Conservation (phyloP, 2,888 invertebrate genomes). For the Ashinkailepas kermadecensis region DNA sequence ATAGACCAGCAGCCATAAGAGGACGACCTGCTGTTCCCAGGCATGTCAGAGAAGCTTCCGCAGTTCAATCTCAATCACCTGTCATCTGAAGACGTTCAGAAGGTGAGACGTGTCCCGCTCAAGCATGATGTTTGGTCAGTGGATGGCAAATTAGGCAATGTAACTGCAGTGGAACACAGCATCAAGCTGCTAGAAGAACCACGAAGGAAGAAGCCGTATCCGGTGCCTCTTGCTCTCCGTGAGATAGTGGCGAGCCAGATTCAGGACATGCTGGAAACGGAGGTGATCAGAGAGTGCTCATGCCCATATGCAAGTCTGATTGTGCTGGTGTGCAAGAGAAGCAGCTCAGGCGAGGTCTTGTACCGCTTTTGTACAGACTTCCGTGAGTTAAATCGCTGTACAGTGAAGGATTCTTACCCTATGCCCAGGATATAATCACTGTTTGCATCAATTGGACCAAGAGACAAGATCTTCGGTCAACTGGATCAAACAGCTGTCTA, state of each 20-base stretch:
- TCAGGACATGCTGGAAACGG: background rate
- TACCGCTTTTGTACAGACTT: conserved; percentile 8
- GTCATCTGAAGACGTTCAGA: background rate
- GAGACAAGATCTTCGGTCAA: background rate
- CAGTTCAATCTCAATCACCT: background rate
- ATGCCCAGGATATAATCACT: background rate
- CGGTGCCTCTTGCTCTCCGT: conserved; percentile 9
- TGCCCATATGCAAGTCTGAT: background rate
- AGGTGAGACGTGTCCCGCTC: background rate
- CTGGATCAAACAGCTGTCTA: conserved; percentile 14
- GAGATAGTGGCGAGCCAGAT: conserved; percentile 2
- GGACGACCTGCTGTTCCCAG: too few relatives aligned
- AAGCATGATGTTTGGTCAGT: too few relatives aligned
- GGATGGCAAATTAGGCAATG: too few relatives aligned
- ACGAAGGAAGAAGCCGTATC: background rate
- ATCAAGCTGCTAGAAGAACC: conserved; percentile 8
- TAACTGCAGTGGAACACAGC: background rate
- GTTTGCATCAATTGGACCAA: too few relatives aligned
- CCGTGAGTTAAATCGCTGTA: background rate
- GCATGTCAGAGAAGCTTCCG: too few relatives aligned
- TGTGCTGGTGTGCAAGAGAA: background rate
- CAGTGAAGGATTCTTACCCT: background rate
- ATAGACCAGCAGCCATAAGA: too few relatives aligned
- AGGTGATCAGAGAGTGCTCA: conserved; percentile 1
- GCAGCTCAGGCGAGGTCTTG: background rate